Conservation (phyloP, 1,140 invertebrate genomes). For the Trissolcus basalis region DNA sequence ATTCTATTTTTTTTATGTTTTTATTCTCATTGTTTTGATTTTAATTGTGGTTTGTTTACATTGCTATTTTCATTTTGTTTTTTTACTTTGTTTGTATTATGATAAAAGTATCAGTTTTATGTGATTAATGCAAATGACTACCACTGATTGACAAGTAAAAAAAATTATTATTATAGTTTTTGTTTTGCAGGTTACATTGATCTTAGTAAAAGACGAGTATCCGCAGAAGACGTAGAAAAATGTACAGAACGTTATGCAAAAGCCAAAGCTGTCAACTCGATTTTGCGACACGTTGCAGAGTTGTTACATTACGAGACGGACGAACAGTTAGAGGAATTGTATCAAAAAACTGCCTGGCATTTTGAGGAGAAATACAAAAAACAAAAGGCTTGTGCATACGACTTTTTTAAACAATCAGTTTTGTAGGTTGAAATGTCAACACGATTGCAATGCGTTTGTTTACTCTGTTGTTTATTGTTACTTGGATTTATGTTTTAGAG, state of each 20-base stretch:
- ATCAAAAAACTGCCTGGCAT: constrained; percentile 98
- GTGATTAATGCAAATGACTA: too few species aligned
- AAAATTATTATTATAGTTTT: constrained; percentile 1
- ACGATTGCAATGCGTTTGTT: too few species aligned
- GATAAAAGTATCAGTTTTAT: too few species aligned
- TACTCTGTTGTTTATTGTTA: too few species aligned
- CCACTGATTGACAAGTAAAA: too few species aligned
- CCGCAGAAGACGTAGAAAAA: constrained; percentile 97
- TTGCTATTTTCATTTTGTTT: not conserved
- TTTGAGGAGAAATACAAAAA: constrained; percentile 99
- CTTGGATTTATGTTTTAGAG: too few species aligned
- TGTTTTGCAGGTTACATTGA: constrained; percentile 93
- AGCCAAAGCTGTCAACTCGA: constrained; percentile 99
- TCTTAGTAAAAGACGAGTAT: constrained; percentile 98
- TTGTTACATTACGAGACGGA: constrained; percentile 93
- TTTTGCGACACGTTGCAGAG: constrained; percentile 97
- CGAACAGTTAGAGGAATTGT: constrained; percentile 95
- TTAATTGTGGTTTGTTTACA: not conserved
- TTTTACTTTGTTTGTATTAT: not conserved
- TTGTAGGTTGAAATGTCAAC: too few species aligned
- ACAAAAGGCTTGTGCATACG: constrained; percentile 91
- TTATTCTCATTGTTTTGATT: not conserved
- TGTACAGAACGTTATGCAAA: constrained; percentile 99
- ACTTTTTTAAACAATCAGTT: constrained; percentile 99
- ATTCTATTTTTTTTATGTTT: not conserved